phyloP scores from a whole-genome alignment of 23 tunicate species.

The Styela clava region DNA sequence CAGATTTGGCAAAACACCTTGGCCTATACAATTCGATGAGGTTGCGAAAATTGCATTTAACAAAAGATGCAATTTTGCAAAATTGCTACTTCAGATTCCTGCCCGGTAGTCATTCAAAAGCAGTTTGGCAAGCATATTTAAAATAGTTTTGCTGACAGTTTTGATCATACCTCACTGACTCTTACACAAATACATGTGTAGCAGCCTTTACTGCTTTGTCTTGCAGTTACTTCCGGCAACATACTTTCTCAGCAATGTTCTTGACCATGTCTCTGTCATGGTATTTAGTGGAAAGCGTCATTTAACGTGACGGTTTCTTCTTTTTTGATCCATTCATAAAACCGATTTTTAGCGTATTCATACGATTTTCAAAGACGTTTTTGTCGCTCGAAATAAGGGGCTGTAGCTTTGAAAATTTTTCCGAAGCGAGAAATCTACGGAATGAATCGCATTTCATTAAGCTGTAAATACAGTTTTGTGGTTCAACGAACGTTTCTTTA shows the following conservation, averaged over 20 bases:
- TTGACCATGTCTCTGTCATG: no score
- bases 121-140: background rate
- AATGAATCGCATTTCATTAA: slow-evolving; percentile 52
- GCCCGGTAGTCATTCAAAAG: background rate
- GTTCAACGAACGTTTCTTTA: slow-evolving; percentile 22
- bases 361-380: background rate
- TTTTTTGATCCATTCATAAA: background rate
- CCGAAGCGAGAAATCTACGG: slow-evolving; percentile 48
- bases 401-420: slow-evolving; percentile 4
- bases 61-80: background rate
- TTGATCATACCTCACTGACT: no score
- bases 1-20: no score
- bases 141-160: no score
- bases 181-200: no score
- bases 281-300: background rate
- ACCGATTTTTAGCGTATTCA: background rate
- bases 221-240: no score
- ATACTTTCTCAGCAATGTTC: no score
- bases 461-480: slow-evolving; percentile 38
- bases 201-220: no score
- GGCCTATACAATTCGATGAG: no score
- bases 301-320: slow-evolving; percentile 6
- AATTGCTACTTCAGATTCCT: background rate
- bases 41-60: no score
- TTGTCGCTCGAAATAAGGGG: background rate